phyloP scores from a whole-genome alignment of 2,888 invertebrate genomes.

The Agonopterix alstromeriana region DNA sequence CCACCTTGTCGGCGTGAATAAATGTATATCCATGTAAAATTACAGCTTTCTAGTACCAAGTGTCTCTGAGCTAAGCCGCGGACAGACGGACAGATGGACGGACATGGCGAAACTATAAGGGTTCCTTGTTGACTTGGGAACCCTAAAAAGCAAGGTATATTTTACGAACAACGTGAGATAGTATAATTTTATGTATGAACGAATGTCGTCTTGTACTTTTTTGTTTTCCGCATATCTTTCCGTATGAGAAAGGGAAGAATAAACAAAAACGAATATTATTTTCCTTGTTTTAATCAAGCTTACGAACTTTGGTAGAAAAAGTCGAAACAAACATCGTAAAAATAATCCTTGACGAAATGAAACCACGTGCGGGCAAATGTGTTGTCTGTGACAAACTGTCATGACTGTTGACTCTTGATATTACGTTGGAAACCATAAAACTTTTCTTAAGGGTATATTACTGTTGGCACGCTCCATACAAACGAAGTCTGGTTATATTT shows the following conservation, averaged over 20 bases:
- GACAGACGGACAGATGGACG: too few relatives aligned
- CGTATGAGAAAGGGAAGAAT: constrained; percentile 11
- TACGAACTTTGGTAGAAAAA: constrained; percentile 25
- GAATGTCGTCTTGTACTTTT: background rate
- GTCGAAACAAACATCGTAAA: constrained; percentile 47
- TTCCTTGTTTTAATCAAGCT: constrained; percentile 37
- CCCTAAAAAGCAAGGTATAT: too few relatives aligned
- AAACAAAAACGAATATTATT: constrained; percentile 22
- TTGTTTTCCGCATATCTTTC: constrained; percentile 6
- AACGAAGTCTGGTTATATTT: too few relatives aligned
- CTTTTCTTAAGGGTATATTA: constrained; percentile 12
- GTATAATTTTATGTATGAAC: constrained; percentile 4
- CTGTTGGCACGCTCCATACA: too few relatives aligned
- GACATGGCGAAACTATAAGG: too few relatives aligned
- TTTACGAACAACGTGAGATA: constrained; percentile 1
- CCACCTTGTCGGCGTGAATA: too few relatives aligned
- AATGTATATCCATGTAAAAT: too few relatives aligned
- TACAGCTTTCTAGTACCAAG: too few relatives aligned
- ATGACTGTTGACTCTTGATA: constrained; percentile 21
- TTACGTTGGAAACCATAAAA: constrained; percentile 17
- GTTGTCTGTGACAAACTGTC: constrained; percentile 21
- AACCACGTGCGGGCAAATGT: constrained; percentile 14
- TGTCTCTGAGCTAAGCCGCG: too few relatives aligned
- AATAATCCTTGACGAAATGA: constrained; percentile 21
- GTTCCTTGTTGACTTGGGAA: too few relatives aligned